A percentile compares a stretch with the other conserved stretches of the same genome.
phyloP scores from a whole-genome alignment of 2,888 invertebrate genomes.

The Endotricha flammealis region DNA sequence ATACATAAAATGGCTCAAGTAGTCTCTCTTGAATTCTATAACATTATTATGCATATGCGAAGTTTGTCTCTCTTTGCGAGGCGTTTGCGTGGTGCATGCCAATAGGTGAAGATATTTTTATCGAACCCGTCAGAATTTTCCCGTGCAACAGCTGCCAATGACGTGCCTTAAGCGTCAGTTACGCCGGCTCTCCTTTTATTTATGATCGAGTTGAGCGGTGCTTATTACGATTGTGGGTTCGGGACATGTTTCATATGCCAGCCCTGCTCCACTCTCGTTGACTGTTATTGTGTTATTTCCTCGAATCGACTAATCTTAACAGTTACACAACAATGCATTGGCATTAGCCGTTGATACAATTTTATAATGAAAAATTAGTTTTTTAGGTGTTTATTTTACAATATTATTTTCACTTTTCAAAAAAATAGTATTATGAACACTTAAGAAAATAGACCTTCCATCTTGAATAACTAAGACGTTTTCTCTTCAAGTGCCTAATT shows the following conservation, averaged over 20 bases:
- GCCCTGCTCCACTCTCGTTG: conserved; percentile 44
- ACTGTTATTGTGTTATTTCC: conserved; percentile 55
- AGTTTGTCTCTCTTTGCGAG: conserved; percentile 21
- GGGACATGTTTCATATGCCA: conserved; percentile 60
- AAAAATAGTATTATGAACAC: too few relatives aligned
- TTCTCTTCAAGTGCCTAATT: too few relatives aligned
- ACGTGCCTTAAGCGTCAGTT: conserved; percentile 57
- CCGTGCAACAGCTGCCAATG: conserved; percentile 59
- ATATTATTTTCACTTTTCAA: too few relatives aligned
- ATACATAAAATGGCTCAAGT: conserved; percentile 13
- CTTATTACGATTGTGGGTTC: conserved; percentile 60
- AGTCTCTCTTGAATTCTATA: conserved; percentile 14
- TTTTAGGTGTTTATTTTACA: too few relatives aligned
- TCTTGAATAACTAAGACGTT: too few relatives aligned
- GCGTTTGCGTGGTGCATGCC: conserved; percentile 18
- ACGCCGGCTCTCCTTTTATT: conserved; percentile 63
- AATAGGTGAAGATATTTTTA: conserved; percentile 45
- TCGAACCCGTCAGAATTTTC: conserved; percentile 43
- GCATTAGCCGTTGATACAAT: too few relatives aligned
- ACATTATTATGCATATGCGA: conserved; percentile 36
- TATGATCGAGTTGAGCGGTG: conserved; percentile 65
- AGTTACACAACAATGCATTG: too few relatives aligned
- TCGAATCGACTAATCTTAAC: conserved; percentile 29
- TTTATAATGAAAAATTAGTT: too few relatives aligned
- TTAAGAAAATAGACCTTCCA: too few relatives aligned